Evolutionary conservation across 2,888 invertebrate genomes (phyloP).

Genomic region (Ligdia adustata): DNA sequence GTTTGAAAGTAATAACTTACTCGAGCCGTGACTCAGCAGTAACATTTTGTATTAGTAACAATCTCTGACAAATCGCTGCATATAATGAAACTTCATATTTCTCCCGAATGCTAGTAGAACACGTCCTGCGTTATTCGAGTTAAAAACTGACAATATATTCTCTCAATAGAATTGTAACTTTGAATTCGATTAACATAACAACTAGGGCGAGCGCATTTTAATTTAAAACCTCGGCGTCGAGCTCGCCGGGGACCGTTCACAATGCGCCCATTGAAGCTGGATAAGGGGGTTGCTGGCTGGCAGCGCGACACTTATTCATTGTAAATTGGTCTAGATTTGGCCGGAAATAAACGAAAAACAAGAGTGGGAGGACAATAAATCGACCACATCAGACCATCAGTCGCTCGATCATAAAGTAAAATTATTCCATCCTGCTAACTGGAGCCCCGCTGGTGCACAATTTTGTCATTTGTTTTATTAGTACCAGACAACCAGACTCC

Average conservation of each 20-base stretch:
- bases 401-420: slow-evolving; percentile 56
- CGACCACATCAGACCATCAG: slow-evolving; percentile 56
- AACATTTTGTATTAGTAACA: slow-evolving; percentile 7
- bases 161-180: slow-evolving; percentile 41
- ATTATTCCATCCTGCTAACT: slow-evolving; percentile 65
- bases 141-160: slow-evolving; percentile 26
- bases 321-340: slow-evolving; percentile 61
- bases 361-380: slow-evolving; percentile 60
- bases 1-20: too few relatives aligned
- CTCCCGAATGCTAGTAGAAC: slow-evolving; percentile 23
- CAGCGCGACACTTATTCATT: slow-evolving; percentile 51
- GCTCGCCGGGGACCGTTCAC: slow-evolving; percentile 40
- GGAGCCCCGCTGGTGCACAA: slow-evolving; percentile 49
- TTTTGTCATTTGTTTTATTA: slow-evolving; percentile 60
- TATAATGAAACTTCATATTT: slow-evolving; percentile 13
- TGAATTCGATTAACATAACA: slow-evolving; percentile 55
- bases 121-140: slow-evolving; percentile 23
- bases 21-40: slow-evolving; percentile 13
- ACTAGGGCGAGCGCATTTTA: slow-evolving; percentile 53
- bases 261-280: slow-evolving; percentile 52
- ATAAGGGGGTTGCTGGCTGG: slow-evolving; percentile 48
- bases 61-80: not conserved
- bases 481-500: slow-evolving; percentile 24
- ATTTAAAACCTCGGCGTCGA: slow-evolving; percentile 52
- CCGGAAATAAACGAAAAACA: slow-evolving; percentile 67